phyloP scores from a whole-genome alignment of 1,140 invertebrate species.

The Papilio polyxenes region DNA sequence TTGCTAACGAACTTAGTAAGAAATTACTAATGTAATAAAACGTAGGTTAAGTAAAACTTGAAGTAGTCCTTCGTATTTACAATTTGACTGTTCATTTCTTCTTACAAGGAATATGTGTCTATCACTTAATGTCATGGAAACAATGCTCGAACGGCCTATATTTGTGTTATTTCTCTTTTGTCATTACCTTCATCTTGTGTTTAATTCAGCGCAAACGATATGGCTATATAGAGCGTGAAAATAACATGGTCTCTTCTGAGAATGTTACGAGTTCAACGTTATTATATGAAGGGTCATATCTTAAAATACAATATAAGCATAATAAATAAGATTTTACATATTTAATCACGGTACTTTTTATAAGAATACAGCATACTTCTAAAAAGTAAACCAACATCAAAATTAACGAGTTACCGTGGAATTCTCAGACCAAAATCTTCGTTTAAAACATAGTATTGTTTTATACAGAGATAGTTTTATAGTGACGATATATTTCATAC shows the following conservation, averaged over 20 bases:
- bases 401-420: too few species aligned
- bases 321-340: not conserved
- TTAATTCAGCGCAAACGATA: constrained; percentile 18
- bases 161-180: constrained; percentile 23
- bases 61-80: not conserved
- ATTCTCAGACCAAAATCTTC: too few species aligned
- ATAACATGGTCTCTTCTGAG: constrained; percentile 19
- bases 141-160: constrained; percentile 10
- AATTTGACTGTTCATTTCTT: not conserved
- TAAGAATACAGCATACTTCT: too few species aligned
- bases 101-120: not conserved
- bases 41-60: not conserved
- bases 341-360: not conserved
- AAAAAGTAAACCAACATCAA: too few species aligned
- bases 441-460: too few species aligned
- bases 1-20: not conserved
- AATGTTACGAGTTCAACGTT: constrained; percentile 4
- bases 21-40: not conserved
- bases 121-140: constrained; percentile 18
- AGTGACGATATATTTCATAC: too few species aligned
- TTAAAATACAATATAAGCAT: not conserved
- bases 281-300: constrained; percentile 6
- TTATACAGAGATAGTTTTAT: too few species aligned
- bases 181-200: constrained; percentile 16
- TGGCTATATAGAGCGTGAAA: constrained; percentile 13